Evolutionary conservation across 2,113 vertebrate species (phyloP), one percentile per base, ranked within the genome.

Genomic region (Butorides virescens): DNA sequence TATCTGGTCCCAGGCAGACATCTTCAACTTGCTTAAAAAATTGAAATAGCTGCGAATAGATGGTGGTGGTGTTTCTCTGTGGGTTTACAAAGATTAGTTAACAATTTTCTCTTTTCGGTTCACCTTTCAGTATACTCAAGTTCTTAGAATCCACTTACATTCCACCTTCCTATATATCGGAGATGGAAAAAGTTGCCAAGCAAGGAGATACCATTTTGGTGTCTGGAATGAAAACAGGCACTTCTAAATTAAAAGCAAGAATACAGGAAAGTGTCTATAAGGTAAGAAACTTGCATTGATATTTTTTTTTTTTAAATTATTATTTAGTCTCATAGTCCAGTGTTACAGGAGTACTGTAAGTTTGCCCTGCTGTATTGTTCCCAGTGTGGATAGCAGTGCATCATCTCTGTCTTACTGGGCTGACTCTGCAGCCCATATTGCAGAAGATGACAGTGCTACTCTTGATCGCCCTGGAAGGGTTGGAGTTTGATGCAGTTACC

Each of bases 141-240:
- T 99, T 99, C 96, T 98, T 98, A 9, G 99, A 99, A 97, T 99
- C 99, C 10, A 99, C 99, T 3, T 99, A 99, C 73, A 99, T 97
- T 7, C 99, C 99, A 9, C 99, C 99, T 36, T 93, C 95, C 17
- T 99, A 99, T 95, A 99, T 99, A 97, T 98, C 98, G 3, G 99
- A 99, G 95, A 99, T 99, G 99, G 99, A 99, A 96, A 98, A 99
- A 89, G 98, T 98, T 39, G 99, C 99, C 67, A 99, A 99, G 97
- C 99, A 99, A 88, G 99, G 99, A 15, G 99, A 99, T 78, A 98
- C 97, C 25, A 84, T 99, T 91, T 77, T 99, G 59, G 98, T 99
- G 84, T 98, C 98, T 16, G 98, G 98, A n/a, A 97, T 98, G 96
- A 98, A 98, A 97, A 99, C 98, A 0, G 98, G 98, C 39, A 98